Evolutionary conservation across 2,888 invertebrate genomes (phyloP).

Genomic region (Geotrupes spiniger): DNA sequence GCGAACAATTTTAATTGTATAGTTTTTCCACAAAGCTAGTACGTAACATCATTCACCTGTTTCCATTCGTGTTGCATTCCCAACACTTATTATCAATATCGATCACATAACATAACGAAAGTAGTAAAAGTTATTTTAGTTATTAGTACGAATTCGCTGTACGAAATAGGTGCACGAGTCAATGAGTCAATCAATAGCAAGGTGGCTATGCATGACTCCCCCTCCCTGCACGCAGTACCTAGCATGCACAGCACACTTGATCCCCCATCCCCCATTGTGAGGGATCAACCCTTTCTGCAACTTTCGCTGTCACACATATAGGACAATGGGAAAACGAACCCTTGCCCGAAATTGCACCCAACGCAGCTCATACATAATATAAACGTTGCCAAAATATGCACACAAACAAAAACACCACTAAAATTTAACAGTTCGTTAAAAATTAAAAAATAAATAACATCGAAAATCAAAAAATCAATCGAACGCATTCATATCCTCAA

Average conservation of each 20-base stretch:
- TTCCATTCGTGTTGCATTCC: no score
- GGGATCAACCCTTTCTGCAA: constrained; percentile 22
- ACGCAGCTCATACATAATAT: no score
- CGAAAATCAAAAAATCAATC: no score
- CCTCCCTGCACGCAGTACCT: constrained; percentile 22
- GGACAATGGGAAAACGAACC: constrained; percentile 13
- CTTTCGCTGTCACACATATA: constrained; percentile 12
- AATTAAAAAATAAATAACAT: background rate
- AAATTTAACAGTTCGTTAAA: background rate
- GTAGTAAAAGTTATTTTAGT: no score
- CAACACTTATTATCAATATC: no score
- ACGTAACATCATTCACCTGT: no score
- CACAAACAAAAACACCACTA: background rate
- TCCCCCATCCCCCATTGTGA: constrained; percentile 23
- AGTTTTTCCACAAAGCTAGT: no score
- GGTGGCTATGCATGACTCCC: constrained; percentile 31
- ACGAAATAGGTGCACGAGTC: constrained; percentile 26
- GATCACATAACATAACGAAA: no score
- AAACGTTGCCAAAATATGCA: background rate
- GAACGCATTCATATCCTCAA: no score
- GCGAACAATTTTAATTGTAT: no score
- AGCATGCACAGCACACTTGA: constrained; percentile 24
- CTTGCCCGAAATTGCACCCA: no score
- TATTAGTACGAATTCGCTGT: no score
- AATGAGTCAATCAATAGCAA: constrained; percentile 33